A percentile compares a stretch with the other conserved stretches of the same genome.
Conservation (phyloP, 2,797 vertebrate species). For the Rousettus madagascariensis region DNA sequence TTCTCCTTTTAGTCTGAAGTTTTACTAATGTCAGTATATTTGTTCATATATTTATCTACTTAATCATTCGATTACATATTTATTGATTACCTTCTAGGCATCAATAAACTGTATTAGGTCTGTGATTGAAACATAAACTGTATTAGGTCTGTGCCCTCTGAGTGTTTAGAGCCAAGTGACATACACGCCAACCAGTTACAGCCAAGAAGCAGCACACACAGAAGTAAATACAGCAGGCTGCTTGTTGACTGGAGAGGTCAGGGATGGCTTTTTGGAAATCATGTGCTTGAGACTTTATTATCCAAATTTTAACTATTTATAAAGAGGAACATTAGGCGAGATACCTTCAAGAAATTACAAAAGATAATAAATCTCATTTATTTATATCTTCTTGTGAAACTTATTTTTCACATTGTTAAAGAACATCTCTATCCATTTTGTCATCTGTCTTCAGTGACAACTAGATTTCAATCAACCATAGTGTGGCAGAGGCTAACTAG, state of each 20-base stretch:
- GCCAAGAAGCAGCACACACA: not conserved
- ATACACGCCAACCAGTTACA: not conserved
- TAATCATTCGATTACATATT: not conserved
- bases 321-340: not conserved
- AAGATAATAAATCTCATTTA: not conserved
- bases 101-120: not conserved
- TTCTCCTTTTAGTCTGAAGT: not conserved
- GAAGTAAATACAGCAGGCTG: not conserved
- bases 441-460: not conserved
- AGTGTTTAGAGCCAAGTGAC: conserved; percentile 1
- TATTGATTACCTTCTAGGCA: not conserved
- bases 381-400: conserved; percentile 13
- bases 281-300: not conserved
- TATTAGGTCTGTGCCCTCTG: not conserved
- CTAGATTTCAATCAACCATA: not conserved
- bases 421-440: not conserved
- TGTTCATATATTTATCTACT: not conserved
- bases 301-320: not conserved
- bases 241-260: not conserved
- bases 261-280: not conserved
- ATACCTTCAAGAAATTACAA: not conserved
- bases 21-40: not conserved
- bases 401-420: conserved; percentile 3
- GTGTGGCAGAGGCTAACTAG: not conserved
- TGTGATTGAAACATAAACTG: conserved; percentile 1